These are phyloP conservation scores for Tachina fera DNA, from an alignment of 2,888 invertebrate genomes.

Conservation along the genomic window DNA sequence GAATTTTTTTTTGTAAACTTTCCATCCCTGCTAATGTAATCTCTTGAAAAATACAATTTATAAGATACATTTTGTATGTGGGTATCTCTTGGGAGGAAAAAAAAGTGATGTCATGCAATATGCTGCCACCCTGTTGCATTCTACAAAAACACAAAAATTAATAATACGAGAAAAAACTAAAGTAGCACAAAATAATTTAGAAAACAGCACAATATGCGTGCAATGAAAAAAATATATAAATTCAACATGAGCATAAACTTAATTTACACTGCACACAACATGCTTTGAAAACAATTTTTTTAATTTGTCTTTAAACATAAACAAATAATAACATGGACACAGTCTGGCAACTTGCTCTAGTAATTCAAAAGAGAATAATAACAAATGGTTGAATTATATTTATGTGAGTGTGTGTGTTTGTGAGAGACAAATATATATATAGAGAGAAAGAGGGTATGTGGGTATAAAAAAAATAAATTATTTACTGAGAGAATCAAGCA, in stretches of 20 bases:
- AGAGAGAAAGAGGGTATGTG: slow-evolving; percentile 3
- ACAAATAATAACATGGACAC: neutral
- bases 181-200: neutral
- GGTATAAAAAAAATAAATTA: slow-evolving; percentile 4
- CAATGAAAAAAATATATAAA: neutral
- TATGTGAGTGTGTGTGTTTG: too few species aligned
- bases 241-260: slow-evolving; percentile 5
- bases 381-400: neutral
- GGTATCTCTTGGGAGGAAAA: slow-evolving; percentile 72
- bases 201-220: neutral
- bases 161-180: slow-evolving; percentile 8
- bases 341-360: slow-evolving; percentile 57
- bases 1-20: neutral
- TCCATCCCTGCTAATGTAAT: slow-evolving; percentile 1
- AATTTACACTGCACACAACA: neutral
- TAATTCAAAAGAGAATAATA: neutral
- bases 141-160: slow-evolving; percentile 46
- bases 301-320: neutral
- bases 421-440: neutral
- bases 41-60: slow-evolving; percentile 40
- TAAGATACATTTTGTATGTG: slow-evolving; percentile 57
- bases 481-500: slow-evolving; percentile 48
- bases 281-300: neutral
- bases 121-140: slow-evolving; percentile 69
- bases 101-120: slow-evolving; percentile 78